Base-by-base conservation (phyloP, 2,113 vertebrate species). In the Erpornis zantholeuca region DNA sequence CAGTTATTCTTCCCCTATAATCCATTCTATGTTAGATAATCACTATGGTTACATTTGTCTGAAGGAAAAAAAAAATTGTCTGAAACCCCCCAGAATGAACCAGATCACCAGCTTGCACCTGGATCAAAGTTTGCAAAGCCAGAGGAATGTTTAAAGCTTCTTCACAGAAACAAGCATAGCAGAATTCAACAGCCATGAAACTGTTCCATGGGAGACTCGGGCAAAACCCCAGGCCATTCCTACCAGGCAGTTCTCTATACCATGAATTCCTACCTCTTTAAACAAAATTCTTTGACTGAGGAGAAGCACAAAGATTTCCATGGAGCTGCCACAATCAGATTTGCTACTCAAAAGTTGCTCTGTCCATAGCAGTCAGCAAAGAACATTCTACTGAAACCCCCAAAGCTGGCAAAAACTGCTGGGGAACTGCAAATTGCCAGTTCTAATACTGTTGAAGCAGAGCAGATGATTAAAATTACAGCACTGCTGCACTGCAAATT, bases 1-100 rank as follows among this genome's bases (percentile, higher is more conserved):
- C 79, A 92, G 77, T 83, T 83, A 35, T 89, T 88, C 45, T 90
- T 57, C 68, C 88, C 42, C 64, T 94, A 73, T 86, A 95, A 92
- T 75, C 85, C 72, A 71, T 18, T 69, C 52, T 47, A 15, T 22
- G 24, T 69, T 79, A 88, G 87, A 92, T 94, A 93, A 96, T 92
- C 15, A 8, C 91, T 96, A 95, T 50, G 78, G 89, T 77, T 95
- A 89, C 73, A 80, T 56, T 42, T 81, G 63, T 86, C 76, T 68
- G 42, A 92, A 70, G 73, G 29, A 45, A 20, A 13, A 13, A 66
- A 76, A 82, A 77, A 52, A 3, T 2, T 23, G 35, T 65, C 42
- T 84, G 40, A 88, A 78, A 65, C 20, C 15, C 44, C 38, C 7
- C 27, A 21, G 90, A 90, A 80, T 17, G 44, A 71, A 64, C 6